Evolutionary conservation across 2,797 vertebrate genomes (phyloP).

Genomic region (Sciaenops ocellatus): DNA sequence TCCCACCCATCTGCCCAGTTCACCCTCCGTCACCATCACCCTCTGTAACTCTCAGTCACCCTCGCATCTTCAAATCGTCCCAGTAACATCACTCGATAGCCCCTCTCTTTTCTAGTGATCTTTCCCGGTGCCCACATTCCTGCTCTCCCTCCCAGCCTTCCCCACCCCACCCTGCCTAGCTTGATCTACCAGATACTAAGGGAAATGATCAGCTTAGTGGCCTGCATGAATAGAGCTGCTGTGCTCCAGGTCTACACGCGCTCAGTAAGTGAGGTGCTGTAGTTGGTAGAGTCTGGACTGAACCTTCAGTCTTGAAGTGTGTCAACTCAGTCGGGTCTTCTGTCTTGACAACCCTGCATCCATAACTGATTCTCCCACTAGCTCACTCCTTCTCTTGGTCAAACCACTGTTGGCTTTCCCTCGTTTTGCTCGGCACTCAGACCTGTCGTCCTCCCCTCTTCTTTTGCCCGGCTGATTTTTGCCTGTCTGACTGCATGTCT

Average conservation of each 20-base stretch:
- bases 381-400: constrained; percentile 54
- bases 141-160: constrained; percentile 38
- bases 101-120: constrained; percentile 31
- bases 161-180: constrained; percentile 50
- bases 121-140: constrained; percentile 29
- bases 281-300: constrained; percentile 66
- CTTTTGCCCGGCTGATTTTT: constrained; percentile 65
- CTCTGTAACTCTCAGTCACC: constrained; percentile 28
- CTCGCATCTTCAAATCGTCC: constrained; percentile 19
- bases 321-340: constrained; percentile 56
- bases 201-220: constrained; percentile 60
- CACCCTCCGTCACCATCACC: constrained; percentile 11
- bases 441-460: constrained; percentile 29
- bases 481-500: constrained; percentile 82
- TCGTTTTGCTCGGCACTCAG: constrained; percentile 54
- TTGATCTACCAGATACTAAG: constrained; percentile 63
- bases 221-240: constrained; percentile 76
- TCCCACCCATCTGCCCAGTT: constrained; percentile 62
- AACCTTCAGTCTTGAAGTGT: constrained; percentile 50
- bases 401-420: constrained; percentile 45
- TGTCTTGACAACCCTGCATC: constrained; percentile 64
- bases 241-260: constrained; percentile 63
- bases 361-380: constrained; percentile 54
- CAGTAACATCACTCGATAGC: constrained; percentile 38
- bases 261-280: constrained; percentile 69